These are phyloP conservation scores for Willisornis vidua DNA, from an alignment of 2,113 vertebrate species.

Conservation along the genomic window DNA sequence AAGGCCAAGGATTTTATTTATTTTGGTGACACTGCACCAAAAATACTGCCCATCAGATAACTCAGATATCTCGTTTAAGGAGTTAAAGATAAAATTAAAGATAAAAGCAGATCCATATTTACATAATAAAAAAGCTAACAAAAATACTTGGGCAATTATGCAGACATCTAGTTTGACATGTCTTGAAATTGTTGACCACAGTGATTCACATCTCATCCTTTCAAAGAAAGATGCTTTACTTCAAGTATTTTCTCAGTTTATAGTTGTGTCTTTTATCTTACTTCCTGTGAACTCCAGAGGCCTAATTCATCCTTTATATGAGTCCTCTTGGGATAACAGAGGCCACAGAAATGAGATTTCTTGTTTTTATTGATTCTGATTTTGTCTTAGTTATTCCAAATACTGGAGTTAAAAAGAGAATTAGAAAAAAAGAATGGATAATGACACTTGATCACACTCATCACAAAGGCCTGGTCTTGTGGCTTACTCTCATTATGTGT, in stretches of 20 bases:
- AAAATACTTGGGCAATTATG: neutral
- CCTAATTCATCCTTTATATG: neutral
- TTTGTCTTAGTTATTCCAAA: neutral
- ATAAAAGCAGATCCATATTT: neutral
- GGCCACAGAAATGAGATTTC: neutral
- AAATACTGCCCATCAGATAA: neutral
- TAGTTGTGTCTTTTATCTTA: neutral
- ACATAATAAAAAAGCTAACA: neutral
- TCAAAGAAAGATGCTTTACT: neutral
- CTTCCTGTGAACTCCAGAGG: neutral
- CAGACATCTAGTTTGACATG: neutral
- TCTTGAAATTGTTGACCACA: neutral
- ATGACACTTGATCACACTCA: neutral
- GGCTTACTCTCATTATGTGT: neutral
- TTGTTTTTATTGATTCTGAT: neutral
- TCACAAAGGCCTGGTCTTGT: neutral
- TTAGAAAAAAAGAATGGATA: neutral
- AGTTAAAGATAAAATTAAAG: neutral
- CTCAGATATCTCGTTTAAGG: neutral
- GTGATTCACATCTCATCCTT: neutral
- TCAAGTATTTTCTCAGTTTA: neutral
- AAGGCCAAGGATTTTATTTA: neutral
- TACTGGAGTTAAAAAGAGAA: rapidly evolving
- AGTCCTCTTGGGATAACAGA: neutral
- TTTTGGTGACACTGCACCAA: neutral